Conservation (phyloP, 2,888 invertebrate genomes). For the Spatulosminthurus flaviceps region DNA sequence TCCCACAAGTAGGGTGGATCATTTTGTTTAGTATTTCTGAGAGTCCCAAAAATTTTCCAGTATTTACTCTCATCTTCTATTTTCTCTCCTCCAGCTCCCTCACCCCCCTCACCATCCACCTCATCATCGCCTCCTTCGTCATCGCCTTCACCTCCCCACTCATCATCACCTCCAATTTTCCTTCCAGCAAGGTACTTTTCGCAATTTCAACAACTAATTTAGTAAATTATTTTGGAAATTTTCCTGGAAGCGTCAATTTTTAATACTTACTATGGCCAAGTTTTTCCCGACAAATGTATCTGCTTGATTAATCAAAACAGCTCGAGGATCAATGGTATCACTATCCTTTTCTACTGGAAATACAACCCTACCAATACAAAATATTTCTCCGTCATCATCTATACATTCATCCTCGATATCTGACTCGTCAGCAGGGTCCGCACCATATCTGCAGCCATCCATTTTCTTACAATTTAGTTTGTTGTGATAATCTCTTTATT, state of each 20-base stretch:
- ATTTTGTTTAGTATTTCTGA: constrained; percentile 32
- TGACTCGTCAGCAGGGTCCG: too few species aligned
- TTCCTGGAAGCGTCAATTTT: too few species aligned
- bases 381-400: constrained; percentile 10
- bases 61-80: not conserved
- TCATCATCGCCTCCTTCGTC: constrained; percentile 48
- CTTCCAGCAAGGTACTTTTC: constrained; percentile 42
- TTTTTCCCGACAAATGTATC: constrained; percentile 59
- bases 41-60: constrained; percentile 55
- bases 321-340: constrained; percentile 51
- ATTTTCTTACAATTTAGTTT: too few species aligned
- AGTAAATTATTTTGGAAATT: too few species aligned
- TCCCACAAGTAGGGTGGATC: constrained; percentile 60
- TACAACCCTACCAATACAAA: constrained; percentile 49
- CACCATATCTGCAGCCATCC: too few species aligned
- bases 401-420: not conserved
- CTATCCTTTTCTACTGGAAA: constrained; percentile 47
- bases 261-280: constrained; percentile 46
- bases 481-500: too few species aligned
- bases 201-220: too few species aligned
- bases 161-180: constrained; percentile 41
- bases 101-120: constrained; percentile 39
- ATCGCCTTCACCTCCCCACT: constrained; percentile 49
- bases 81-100: not conserved
- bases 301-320: constrained; percentile 57